Evolutionary conservation across 2,797 vertebrate genomes (phyloP).

Genomic region (Cossypha polioptera): DNA sequence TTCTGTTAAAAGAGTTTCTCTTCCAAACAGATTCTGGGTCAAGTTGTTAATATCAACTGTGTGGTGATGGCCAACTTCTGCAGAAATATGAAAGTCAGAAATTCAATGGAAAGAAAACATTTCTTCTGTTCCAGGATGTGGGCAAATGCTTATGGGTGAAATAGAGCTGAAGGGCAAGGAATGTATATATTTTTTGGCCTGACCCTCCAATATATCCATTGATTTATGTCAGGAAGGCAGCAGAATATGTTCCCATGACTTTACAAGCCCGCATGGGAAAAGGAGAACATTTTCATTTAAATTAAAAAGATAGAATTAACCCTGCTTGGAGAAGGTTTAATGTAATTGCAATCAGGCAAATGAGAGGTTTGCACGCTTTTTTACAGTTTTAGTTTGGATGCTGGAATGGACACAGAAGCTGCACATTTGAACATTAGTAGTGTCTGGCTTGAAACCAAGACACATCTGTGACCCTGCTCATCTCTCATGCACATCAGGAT

Average conservation of each 20-base stretch:
- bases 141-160: constrained; percentile 29
- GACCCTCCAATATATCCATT: constrained; percentile 18
- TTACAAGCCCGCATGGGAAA: background rate
- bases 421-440: background rate
- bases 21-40: background rate
- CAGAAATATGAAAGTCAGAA: constrained; percentile 24
- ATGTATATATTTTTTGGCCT: constrained; percentile 32
- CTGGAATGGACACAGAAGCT: background rate
- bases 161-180: constrained; percentile 49
- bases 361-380: background rate
- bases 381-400: background rate
- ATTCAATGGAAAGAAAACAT: constrained; percentile 47
- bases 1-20: background rate
- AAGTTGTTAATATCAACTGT: constrained; percentile 22
- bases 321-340: background rate
- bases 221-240: constrained; percentile 54
- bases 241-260: constrained; percentile 47
- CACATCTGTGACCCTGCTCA: background rate
- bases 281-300: constrained; percentile 24
- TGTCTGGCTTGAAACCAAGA: constrained; percentile 6
- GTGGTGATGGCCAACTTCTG: background rate
- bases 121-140: constrained; percentile 39
- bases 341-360: background rate
- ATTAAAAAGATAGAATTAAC: constrained; percentile 19
- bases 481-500: constrained; percentile 24